A percentile compares a stretch with the other conserved stretches of the same genome.
Evolutionary conservation across 2,113 vertebrate genomes (phyloP).

Genomic region (human): GRCh38 chr7:71933501-71934000

Average conservation of each 20-base stretch:
- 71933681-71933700: not conserved
- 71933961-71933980: fast-evolving
- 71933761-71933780: not conserved
- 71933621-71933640: not conserved
- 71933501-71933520: no score
- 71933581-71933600: not conserved
- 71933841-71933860: no score
- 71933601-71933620: not conserved
- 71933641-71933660: not conserved
- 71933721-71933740: not conserved
- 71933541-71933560: no score
- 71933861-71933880: not conserved
- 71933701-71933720: not conserved
- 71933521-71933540: no score
- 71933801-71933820: not conserved
- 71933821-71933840: not conserved
- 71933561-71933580: not conserved
- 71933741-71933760: not conserved
- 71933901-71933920: not conserved
- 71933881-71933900: not conserved
- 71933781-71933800: not conserved
- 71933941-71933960: not conserved
- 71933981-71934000: not conserved
- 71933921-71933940: not conserved
- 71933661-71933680: not conserved